Percentiles rank a stretch among this genome's conserved stretches.
These are phyloP conservation scores for Diplolepis rosae DNA, from an alignment of 2,888 invertebrate species.

Conservation along the genomic window DNA sequence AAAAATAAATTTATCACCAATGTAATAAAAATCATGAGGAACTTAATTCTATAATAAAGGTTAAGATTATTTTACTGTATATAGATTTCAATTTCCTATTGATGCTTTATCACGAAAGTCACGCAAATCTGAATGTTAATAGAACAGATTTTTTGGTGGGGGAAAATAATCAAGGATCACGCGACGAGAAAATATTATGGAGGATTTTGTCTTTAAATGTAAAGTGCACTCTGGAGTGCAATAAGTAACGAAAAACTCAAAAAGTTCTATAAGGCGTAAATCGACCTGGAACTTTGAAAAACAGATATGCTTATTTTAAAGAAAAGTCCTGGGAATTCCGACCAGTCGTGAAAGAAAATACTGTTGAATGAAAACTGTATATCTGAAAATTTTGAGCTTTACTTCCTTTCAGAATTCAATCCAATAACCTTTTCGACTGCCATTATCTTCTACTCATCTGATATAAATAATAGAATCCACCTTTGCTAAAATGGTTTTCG, in stretches of 20 bases:
- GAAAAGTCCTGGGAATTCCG: neutral
- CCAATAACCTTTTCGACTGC: neutral
- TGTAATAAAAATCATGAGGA: no score
- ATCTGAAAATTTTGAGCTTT: neutral
- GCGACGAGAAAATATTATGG: neutral
- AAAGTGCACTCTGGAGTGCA: neutral
- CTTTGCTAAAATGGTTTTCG: neutral
- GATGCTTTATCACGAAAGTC: neutral
- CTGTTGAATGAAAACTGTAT: neutral
- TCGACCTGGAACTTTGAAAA: neutral
- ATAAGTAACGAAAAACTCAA: constrained; percentile 24
- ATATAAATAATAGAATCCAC: neutral
- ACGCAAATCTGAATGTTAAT: neutral
- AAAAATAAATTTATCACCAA: no score
- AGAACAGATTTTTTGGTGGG: neutral
- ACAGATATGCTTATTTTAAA: neutral
- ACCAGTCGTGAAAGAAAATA: constrained; percentile 7
- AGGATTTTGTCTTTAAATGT: neutral
- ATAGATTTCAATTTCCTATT: neutral
- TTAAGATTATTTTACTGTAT: neutral
- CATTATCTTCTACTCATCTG: neutral
- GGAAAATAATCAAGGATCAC: neutral
- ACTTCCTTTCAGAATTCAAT: neutral
- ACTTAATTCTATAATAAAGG: neutral
- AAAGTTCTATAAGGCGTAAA: constrained; percentile 15